These are phyloP conservation scores for Chrysolina haemoptera DNA, from an alignment of 2,888 invertebrate genomes.

Conservation along the genomic window DNA sequence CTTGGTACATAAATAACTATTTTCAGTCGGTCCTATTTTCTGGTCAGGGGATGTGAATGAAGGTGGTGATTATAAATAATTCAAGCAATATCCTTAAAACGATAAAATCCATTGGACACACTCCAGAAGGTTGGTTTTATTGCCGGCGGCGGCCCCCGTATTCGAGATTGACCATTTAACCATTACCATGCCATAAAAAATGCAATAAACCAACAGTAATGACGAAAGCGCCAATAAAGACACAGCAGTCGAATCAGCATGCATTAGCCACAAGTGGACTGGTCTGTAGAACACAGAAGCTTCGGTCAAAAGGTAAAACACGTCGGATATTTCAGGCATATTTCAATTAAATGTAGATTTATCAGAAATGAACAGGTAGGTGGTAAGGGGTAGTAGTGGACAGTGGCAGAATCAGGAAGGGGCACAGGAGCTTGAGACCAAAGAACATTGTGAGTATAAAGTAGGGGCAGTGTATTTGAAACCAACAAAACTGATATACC, in stretches of 20 bases:
- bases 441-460: too few species aligned
- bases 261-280: neutral
- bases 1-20: too few species aligned
- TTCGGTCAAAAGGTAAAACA: too few species aligned
- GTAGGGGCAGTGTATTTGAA: too few species aligned
- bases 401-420: too few species aligned
- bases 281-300: too few species aligned
- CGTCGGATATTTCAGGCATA: too few species aligned
- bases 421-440: too few species aligned
- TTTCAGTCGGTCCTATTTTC: neutral
- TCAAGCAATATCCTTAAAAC: neutral
- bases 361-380: too few species aligned
- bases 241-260: neutral
- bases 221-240: constrained; percentile 21
- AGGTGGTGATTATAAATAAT: neutral
- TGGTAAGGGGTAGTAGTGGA: too few species aligned
- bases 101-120: constrained; percentile 21
- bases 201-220: constrained; percentile 22
- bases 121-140: constrained; percentile 2
- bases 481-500: too few species aligned
- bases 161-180: constrained; percentile 24
- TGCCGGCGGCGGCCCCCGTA: constrained; percentile 21
- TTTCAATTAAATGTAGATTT: too few species aligned
- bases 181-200: constrained; percentile 26
- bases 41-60: neutral